Base-by-base conservation (phyloP, 2,888 invertebrate genomes). In the Pherbina coryleti region DNA sequence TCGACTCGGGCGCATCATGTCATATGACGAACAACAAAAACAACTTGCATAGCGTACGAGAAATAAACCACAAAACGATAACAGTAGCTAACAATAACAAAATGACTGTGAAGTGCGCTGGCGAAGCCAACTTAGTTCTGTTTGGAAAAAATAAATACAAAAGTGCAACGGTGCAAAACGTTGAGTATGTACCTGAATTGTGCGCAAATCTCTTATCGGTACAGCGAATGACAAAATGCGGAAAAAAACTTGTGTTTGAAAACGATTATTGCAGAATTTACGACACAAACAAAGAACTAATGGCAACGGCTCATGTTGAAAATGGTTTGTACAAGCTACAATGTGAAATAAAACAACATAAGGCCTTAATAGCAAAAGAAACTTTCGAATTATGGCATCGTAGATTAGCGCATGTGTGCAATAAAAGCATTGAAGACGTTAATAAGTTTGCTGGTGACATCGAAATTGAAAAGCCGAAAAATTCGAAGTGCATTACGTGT, bases 401-500 rank as follows among this genome's bases (percentile, higher is more conserved):
- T 2, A 75, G 83, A 60, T 49, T 84, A n/a, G 82, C 81, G 19
- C 82, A 82, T 25, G 81, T 83, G 31, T 82, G 82, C 64, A 51
- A 28, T 31, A 72, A 78, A n/a, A 79, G 79, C 44, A 37, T 79
- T 9, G 67, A 49, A 1, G 78, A 78, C 69, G 77, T 79, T 5
- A 78, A 71, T 11, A 37, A 75, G 34, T 69, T 83, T 1, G 62
- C 17, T 11, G 9, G 11, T 60, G 70, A 69, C 4, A 60, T 76
- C 14, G 25, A 55, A 25, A 69, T 70, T 75, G 57, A 28, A n/a
- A 70, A 37, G 3, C 7, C 49, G 9, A 66, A 11, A 11, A 66
- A 74, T 5, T 53, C 71, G 1, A 64, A 53, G 7, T 79, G 78
- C 53, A 66, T 74, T 5, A 28, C 74, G 5, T 80, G 80, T n/a